Conservation (phyloP, 2,888 invertebrate genomes). For the Parthenolecanium corni region DNA sequence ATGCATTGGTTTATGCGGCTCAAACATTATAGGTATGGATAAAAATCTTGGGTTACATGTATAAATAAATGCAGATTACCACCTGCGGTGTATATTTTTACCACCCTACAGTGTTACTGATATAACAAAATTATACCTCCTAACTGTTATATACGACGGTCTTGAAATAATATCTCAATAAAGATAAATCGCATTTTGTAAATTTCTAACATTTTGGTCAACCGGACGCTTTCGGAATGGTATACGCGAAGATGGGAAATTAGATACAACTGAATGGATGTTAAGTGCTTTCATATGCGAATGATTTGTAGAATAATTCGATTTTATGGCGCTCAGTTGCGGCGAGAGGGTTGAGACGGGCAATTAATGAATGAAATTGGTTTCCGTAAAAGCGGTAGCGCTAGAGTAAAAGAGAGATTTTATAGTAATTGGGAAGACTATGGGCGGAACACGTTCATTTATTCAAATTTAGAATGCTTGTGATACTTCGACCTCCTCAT, state of each 20-base stretch:
- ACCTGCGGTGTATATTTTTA: slow-evolving; percentile 22
- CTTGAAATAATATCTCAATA: slow-evolving; percentile 24
- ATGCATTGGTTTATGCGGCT: slow-evolving; percentile 24
- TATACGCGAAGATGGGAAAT: not conserved
- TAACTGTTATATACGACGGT: slow-evolving; percentile 24
- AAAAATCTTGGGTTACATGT: slow-evolving; percentile 21
- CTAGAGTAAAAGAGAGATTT: no score
- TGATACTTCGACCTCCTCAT: no score
- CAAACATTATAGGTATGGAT: not conserved
- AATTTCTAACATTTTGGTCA: not conserved
- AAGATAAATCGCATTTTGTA: slow-evolving; percentile 19
- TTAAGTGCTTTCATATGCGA: not conserved
- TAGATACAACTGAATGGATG: no score
- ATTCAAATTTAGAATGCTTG: no score
- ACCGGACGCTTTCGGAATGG: not conserved
- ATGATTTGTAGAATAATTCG: no score
- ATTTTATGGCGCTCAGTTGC: no score
- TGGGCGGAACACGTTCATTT: no score
- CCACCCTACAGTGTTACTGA: slow-evolving; percentile 26
- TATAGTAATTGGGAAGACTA: no score
- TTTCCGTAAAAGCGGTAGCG: no score
- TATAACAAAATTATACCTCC: slow-evolving; percentile 27
- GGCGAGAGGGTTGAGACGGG: no score
- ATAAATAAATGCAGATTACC: slow-evolving; percentile 25
- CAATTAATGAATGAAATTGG: no score